Evolutionary conservation across 2,797 vertebrate genomes (phyloP), one percentile per base, ranked within the genome.

Genomic region (Cottoperca gobio): DNA sequence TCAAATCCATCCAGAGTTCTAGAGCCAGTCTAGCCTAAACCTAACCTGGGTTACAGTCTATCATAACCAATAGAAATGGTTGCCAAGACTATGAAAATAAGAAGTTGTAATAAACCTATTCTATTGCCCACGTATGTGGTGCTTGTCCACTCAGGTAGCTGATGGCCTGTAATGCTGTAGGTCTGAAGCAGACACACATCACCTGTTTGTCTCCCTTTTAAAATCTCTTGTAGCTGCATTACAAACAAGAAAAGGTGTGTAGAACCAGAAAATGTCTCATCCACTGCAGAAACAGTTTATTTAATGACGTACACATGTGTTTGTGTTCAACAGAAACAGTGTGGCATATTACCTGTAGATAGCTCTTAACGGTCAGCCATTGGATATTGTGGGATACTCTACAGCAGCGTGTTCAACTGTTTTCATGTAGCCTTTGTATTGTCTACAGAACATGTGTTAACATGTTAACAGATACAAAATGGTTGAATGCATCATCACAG

Each of bases 391-490:
- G 31, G 70, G 13, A 31, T 6, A n/a, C 58, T 39, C 43, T 6
- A 33, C 16, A 50, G 28, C 37, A 31, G 4, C 3, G 7, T 11
- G 6, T 33, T 21, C 5, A 37, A 19, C 48, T 52, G 13, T 75
- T 55, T 65, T n/a, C 35, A 61, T 42, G 8, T n/a, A 14, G 21
- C 26, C 39, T 26, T 33, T 62, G 40, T 21, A 3, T 28, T 62
- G 21, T 61, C 10, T 19, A 19, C 0, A 54, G 11, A 42, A 12
- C 14, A 19, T 63, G 14, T 37, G 6, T 55, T 39, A 3, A 11
- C 26, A n/a, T 40, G 11, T 55, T 57, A 31, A 65, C 37, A 65
- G 59, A 73, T 69, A 19, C 71, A 65, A 63, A 55, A 16, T 6
- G 19, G 4, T 52, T 14, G 61, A 49, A 60, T 57, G 17, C 31